Conservation (phyloP, 2,888 invertebrate genomes). For the Volucella inflata region DNA sequence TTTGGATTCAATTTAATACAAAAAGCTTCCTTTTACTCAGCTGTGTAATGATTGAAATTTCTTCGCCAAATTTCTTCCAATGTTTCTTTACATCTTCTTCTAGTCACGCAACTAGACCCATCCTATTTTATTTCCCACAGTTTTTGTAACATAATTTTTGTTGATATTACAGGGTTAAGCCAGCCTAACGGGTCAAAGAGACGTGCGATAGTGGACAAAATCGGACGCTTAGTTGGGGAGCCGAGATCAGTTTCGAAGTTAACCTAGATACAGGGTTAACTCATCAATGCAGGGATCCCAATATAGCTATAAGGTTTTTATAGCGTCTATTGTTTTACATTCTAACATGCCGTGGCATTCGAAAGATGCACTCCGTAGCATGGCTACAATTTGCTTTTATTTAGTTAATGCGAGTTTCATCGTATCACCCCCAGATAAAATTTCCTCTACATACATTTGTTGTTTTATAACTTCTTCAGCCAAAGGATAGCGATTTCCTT, state of each 20-base stretch:
- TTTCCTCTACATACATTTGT: slow-evolving; percentile 27
- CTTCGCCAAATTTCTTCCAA: too few relatives aligned
- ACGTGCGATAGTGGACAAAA: slow-evolving; percentile 43
- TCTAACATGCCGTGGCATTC: slow-evolving; percentile 18
- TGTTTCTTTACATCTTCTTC: background rate
- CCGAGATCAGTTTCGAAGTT: slow-evolving; percentile 19
- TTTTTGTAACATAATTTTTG: slow-evolving; percentile 3
- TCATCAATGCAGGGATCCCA: slow-evolving; percentile 36
- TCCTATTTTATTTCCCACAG: slow-evolving; percentile 3
- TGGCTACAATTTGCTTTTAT: slow-evolving; percentile 16
- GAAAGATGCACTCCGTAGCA: slow-evolving; percentile 31
- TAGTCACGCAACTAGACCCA: slow-evolving; percentile 17
- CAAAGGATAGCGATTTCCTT: slow-evolving; percentile 39
- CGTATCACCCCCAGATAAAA: slow-evolving; percentile 10
- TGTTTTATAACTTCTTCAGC: slow-evolving; percentile 10
- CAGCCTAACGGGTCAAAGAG: slow-evolving; percentile 39
- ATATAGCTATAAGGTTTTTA: slow-evolving; percentile 41
- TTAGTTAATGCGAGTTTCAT: background rate
- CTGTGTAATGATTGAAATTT: too few relatives aligned
- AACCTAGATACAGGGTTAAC: slow-evolving; percentile 33
- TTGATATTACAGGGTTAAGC: slow-evolving; percentile 17
- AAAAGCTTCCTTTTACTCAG: background rate
- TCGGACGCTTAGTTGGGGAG: slow-evolving; percentile 29
- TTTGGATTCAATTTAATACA: background rate
- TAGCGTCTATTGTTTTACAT: slow-evolving; percentile 3